A percentile compares a stretch with the other conserved stretches of the same genome.
These are phyloP conservation scores for Nudaria mundana DNA, from an alignment of 2,888 invertebrate species.

Conservation along the genomic window DNA sequence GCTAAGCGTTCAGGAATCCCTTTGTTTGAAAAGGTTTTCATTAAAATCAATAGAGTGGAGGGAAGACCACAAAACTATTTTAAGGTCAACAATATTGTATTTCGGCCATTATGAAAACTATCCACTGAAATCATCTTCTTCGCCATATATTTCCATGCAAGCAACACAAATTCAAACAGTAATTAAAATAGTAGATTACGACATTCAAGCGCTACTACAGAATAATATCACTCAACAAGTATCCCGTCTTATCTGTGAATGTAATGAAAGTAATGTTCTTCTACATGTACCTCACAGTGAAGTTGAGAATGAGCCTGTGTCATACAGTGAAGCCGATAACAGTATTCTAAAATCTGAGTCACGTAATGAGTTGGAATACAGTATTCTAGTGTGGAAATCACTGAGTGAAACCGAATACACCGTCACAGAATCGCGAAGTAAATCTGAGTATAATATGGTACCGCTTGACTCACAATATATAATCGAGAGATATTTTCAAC, in stretches of 20 bases:
- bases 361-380: background rate
- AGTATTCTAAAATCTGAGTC: background rate
- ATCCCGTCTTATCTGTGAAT: background rate
- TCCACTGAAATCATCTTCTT: background rate
- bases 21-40: constrained; percentile 14
- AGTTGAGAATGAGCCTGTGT: background rate
- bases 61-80: constrained; percentile 17
- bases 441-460: no score
- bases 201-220: background rate
- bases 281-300: background rate
- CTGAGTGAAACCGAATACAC: background rate
- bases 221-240: background rate
- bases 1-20: constrained; percentile 13
- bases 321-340: background rate
- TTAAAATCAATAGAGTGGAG: constrained; percentile 24
- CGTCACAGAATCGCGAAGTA: no score
- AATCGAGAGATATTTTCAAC: background rate
- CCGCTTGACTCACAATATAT: no score
- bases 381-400: background rate
- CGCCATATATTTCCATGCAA: background rate
- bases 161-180: background rate
- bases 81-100: constrained; percentile 8
- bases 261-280: background rate
- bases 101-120: background rate
- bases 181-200: constrained; percentile 4